phyloP scores from a whole-genome alignment of 2,113 vertebrate species.

The Suricata suricatta region DNA sequence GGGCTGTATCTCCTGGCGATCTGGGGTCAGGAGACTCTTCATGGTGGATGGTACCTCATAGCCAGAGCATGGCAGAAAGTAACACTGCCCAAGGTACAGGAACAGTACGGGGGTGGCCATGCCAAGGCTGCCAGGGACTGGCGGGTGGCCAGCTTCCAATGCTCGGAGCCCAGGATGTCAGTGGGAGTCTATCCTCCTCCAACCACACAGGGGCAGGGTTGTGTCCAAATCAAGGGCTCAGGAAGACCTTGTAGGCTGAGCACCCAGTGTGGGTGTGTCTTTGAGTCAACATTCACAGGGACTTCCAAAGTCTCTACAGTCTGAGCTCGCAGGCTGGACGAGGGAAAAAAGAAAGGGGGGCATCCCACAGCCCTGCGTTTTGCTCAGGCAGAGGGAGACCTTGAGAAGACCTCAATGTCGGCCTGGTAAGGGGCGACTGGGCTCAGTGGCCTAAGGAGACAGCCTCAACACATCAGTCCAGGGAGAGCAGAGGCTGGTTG shows the following conservation, averaged over 20 bases:
- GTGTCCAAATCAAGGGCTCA: neutral
- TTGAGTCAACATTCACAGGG: neutral
- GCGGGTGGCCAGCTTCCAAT: neutral
- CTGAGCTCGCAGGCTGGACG: neutral
- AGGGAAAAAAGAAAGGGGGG: neutral
- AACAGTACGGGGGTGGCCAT: neutral
- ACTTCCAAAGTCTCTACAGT: neutral
- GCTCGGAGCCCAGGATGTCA: fast-evolving
- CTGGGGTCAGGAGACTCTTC: neutral
- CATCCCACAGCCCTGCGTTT: fast-evolving
- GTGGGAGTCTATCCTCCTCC: too few relatives aligned
- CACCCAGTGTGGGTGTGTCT: neutral
- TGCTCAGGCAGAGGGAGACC: neutral
- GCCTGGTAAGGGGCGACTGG: neutral
- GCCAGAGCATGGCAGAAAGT: neutral
- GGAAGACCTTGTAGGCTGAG: neutral
- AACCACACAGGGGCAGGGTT: neutral
- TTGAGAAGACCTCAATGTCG: neutral
- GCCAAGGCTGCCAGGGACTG: neutral
- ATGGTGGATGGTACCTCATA: neutral
- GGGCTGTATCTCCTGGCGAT: neutral
- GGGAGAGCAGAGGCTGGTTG: too few relatives aligned
- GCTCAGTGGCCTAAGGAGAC: neutral
- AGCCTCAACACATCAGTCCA: neutral
- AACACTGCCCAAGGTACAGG: neutral